Evolutionary conservation across 1,140 invertebrate genomes (phyloP).

Genomic region (Hesperophylax magnus): DNA sequence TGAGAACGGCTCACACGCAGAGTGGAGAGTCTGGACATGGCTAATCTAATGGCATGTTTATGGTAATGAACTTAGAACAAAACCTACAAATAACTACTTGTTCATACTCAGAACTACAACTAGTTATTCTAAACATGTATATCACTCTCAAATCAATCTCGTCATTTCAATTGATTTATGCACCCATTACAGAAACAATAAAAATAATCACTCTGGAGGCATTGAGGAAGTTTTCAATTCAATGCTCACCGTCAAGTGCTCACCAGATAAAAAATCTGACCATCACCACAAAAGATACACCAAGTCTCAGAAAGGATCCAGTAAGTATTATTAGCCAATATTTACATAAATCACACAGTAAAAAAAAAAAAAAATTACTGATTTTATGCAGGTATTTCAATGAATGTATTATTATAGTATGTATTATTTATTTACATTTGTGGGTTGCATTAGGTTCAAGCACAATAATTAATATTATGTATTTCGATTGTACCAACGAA

Average conservation of each 20-base stretch:
- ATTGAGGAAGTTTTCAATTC: conserved; percentile 52
- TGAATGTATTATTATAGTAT: background rate
- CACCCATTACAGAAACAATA: conserved; percentile 12
- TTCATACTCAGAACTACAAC: no score
- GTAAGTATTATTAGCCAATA: conserved; percentile 28
- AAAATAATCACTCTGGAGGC: conserved; percentile 41
- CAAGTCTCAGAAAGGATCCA: conserved; percentile 49
- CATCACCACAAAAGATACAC: conserved; percentile 47
- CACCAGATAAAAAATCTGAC: conserved; percentile 41
- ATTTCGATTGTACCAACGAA: no score
- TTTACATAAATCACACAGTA: no score
- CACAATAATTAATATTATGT: background rate
- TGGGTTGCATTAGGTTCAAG: conserved; percentile 2
- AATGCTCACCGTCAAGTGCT: conserved; percentile 44
- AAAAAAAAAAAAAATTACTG: no score
- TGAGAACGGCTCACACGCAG: no score
- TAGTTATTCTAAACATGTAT: no score
- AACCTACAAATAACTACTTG: no score
- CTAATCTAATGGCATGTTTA: no score
- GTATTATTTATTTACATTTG: background rate
- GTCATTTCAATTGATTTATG: background rate
- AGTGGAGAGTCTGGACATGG: no score
- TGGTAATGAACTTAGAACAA: no score
- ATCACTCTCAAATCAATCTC: no score
- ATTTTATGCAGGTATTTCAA: no score